These are phyloP conservation scores for Gouania willdenowi DNA, from an alignment of 2,797 vertebrate species.

Conservation along the genomic window DNA sequence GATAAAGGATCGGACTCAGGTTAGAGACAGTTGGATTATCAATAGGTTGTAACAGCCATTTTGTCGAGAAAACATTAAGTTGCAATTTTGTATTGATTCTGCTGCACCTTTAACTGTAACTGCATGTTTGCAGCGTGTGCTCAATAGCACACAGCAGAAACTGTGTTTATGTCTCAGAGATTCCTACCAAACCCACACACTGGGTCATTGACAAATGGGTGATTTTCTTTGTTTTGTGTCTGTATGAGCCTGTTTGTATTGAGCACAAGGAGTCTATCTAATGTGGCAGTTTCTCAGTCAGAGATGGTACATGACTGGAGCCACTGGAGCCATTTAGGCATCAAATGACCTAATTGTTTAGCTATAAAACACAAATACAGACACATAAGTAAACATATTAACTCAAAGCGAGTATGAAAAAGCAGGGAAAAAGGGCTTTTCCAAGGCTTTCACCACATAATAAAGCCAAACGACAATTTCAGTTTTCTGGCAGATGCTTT, in stretches of 20 bases:
- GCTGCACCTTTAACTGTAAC: slow-evolving; percentile 64
- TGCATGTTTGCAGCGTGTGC: slow-evolving; percentile 63
- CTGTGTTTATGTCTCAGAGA: slow-evolving; percentile 69
- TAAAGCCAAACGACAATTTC: slow-evolving; percentile 30
- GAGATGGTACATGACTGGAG: slow-evolving; percentile 25
- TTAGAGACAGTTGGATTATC: slow-evolving; percentile 17
- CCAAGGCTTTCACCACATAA: slow-evolving; percentile 13
- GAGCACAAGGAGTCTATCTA: slow-evolving; percentile 30
- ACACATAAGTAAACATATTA: background rate
- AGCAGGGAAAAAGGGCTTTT: slow-evolving; percentile 7
- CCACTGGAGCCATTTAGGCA: slow-evolving; percentile 17
- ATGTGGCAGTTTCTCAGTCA: slow-evolving; percentile 20
- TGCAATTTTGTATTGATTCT: slow-evolving; percentile 55
- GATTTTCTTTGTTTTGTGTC: slow-evolving; percentile 44
- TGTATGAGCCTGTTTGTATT: slow-evolving; percentile 42
- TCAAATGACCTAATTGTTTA: slow-evolving; percentile 34
- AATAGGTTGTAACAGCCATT: slow-evolving; percentile 30
- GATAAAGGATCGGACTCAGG: background rate
- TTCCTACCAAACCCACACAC: slow-evolving; percentile 71
- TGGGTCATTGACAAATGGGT: slow-evolving; percentile 44
- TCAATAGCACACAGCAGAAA: slow-evolving; percentile 69
- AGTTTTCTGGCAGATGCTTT: slow-evolving; percentile 33
- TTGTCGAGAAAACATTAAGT: slow-evolving; percentile 45
- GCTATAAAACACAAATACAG: background rate
- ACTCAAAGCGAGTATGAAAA: slow-evolving; percentile 1